phyloP scores from a whole-genome alignment of 30 jellyfish, hydroid and myxozoan genomes.

The Aurelia coerulea region DNA sequence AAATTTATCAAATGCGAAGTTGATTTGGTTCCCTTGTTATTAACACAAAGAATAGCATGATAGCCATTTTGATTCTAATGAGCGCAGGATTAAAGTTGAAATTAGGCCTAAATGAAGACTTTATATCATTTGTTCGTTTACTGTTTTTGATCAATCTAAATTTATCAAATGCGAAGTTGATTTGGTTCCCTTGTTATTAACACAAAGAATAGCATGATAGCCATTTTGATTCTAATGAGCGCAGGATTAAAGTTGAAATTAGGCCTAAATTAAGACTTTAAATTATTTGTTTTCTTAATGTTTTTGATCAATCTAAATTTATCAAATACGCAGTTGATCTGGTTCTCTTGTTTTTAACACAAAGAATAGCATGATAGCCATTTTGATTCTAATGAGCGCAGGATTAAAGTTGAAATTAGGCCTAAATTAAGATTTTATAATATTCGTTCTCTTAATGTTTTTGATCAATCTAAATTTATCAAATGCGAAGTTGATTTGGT shows the following conservation, averaged over 20 bases:
- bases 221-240: no score
- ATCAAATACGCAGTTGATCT: neutral
- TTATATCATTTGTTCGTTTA: slow-evolving; percentile 24
- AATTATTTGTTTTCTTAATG: slow-evolving; percentile 30
- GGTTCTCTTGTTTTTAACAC: no score
- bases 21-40: no score
- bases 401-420: no score
- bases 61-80: no score
- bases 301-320: slow-evolving; percentile 32
- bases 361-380: no score
- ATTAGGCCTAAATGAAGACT: neutral
- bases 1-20: slow-evolving; percentile 12
- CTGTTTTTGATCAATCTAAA: slow-evolving; percentile 33
- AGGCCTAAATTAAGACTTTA: slow-evolving; percentile 9
- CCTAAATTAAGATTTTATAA: slow-evolving; percentile 1
- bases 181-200: no score
- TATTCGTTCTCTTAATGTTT: slow-evolving; percentile 35
- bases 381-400: no score
- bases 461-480: slow-evolving; percentile 40
- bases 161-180: slow-evolving; percentile 4
- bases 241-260: no score
- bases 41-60: no score
- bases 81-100: no score
- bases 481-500: neutral
- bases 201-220: no score